A percentile compares a stretch with the other conserved stretches of the same genome.
phyloP scores from a whole-genome alignment of 2,888 invertebrate species.

The Drosophila anomelani region DNA sequence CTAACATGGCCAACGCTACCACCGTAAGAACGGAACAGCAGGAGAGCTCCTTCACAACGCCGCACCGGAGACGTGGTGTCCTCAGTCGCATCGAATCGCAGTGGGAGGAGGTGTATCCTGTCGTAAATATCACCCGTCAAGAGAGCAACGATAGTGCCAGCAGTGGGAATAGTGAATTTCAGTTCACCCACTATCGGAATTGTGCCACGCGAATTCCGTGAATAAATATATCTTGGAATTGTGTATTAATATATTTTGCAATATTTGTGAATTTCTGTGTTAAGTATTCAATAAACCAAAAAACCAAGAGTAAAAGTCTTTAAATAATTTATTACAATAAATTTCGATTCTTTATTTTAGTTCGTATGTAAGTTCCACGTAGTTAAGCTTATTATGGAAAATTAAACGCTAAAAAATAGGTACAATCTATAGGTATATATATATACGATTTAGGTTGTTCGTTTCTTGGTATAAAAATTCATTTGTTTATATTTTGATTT shows the following conservation, averaged over 20 bases:
- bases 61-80: constrained; percentile 66
- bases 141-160: constrained; percentile 54
- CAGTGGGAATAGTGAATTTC: constrained; percentile 57
- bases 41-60: constrained; percentile 50
- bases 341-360: constrained; percentile 43
- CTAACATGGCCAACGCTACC: neutral
- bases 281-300: constrained; percentile 37
- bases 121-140: constrained; percentile 64
- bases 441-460: constrained; percentile 47
- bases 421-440: constrained; percentile 41
- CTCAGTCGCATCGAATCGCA: constrained; percentile 74
- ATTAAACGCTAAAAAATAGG: constrained; percentile 57
- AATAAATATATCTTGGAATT: constrained; percentile 15
- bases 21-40: constrained; percentile 8
- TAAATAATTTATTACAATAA: constrained; percentile 30
- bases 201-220: constrained; percentile 80
- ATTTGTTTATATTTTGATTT: constrained; percentile 38
- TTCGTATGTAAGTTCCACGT: constrained; percentile 36
- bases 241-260: constrained; percentile 2
- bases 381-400: constrained; percentile 53
- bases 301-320: neutral
- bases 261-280: constrained; percentile 33
- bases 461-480: constrained; percentile 70
- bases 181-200: constrained; percentile 80
- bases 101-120: constrained; percentile 82